Evolutionary conservation across 2,113 vertebrate genomes (phyloP), one percentile per base, ranked within the genome.

Genomic region (Alexandromys fortis): DNA sequence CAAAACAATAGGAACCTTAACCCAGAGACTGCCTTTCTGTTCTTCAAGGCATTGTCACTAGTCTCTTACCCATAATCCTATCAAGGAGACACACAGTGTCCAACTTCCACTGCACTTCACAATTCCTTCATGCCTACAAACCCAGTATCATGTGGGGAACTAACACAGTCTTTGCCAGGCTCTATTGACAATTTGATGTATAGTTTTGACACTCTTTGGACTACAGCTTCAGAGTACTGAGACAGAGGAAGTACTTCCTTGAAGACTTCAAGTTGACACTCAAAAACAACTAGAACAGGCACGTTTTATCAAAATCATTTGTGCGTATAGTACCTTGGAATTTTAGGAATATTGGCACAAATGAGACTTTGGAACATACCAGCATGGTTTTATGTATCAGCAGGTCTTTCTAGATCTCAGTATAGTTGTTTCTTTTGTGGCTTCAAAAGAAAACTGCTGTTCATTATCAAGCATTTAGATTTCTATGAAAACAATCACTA

Each of bases 401-500:
- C 5, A 76, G 58, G 49, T 90, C 87, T 65, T 89, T 95, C 19
- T 87, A 78, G 68, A 90, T 85, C 33, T 94, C 58, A 92, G 14
- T 81, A 38, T 26, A 90, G 22, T 92, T 96, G 73, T 30, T 93
- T 68, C 38, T 72, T 90, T 92, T 88, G 49, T 58, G 49, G 52
- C 70, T 96, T 95, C 16, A 45, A 81, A 81, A 70, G 38, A 47
- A 47, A 47, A 87, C 67, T 96, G 8, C 28, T 92, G 4, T 83
- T 92, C 24, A 79, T 76, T 95, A 81, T 22, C 38, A 82, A 85
- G 49, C 17, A 61, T 91, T 72, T 97, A 82, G 73, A 73, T 52
- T 3, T 90, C 17, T 58, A 86, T 85, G 55, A 92, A 94, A 93
- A 42, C 47, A 75, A 11, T 91, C 21, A 91, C 2, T 26, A 76